Percentiles rank a stretch among this genome's conserved stretches.
phyloP scores from a whole-genome alignment of 2,113 vertebrate genomes.

The Brachypodius melanocephalos region DNA sequence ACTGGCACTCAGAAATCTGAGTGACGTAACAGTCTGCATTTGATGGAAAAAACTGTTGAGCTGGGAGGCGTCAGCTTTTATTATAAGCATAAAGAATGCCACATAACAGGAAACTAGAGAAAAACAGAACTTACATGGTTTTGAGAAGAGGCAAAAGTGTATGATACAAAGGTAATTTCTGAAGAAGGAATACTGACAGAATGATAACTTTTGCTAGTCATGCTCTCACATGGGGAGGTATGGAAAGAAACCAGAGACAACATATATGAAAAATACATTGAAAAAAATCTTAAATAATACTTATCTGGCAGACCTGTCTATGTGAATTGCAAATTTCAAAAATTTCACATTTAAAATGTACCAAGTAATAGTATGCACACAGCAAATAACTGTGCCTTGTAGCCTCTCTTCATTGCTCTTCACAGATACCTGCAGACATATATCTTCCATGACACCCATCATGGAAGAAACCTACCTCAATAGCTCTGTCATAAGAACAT shows the following conservation, averaged over 20 bases:
- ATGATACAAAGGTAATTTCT: not conserved
- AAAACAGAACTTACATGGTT: not conserved
- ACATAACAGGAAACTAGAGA: not conserved
- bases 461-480: not conserved
- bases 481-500: not conserved
- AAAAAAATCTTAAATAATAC: not conserved
- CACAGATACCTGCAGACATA: not conserved
- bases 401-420: not conserved
- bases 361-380: not conserved
- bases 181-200: not conserved
- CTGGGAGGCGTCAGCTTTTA: conserved; percentile 1
- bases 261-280: not conserved
- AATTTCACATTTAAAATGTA: not conserved
- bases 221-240: not conserved
- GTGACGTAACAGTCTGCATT: not conserved
- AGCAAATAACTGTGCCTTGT: not conserved
- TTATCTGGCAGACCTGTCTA: not conserved
- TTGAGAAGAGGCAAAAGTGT: not conserved
- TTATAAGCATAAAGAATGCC: not conserved
- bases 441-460: not conserved
- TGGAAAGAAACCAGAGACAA: not conserved
- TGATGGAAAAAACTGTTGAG: conserved; percentile 4
- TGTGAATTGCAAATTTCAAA: not conserved
- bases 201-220: not conserved
- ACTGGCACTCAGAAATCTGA: not conserved